phyloP scores from a whole-genome alignment of 1,140 invertebrate species.

The Drosophila miranda region DNA sequence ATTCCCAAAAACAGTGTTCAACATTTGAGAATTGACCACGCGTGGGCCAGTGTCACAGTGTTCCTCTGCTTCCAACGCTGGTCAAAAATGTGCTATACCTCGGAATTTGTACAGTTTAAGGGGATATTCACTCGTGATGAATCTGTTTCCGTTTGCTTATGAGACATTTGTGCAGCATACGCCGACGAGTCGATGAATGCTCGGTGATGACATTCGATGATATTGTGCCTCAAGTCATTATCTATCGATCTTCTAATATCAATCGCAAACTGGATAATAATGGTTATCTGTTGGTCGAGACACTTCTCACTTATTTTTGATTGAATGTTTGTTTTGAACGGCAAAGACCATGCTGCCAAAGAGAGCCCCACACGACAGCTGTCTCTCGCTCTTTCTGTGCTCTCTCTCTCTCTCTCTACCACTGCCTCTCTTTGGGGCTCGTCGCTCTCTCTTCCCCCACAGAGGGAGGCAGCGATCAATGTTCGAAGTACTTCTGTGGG shows the following conservation, averaged over 20 bases:
- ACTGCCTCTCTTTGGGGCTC: background rate
- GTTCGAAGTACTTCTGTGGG: slow-evolving; percentile 60
- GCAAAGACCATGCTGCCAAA: slow-evolving; percentile 23
- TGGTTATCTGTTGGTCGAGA: too few relatives aligned
- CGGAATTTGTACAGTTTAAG: too few relatives aligned
- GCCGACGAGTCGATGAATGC: too few relatives aligned
- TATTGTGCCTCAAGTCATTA: too few relatives aligned
- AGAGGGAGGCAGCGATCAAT: slow-evolving; percentile 17
- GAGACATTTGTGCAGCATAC: background rate
- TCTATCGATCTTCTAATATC: too few relatives aligned
- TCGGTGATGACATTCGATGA: too few relatives aligned
- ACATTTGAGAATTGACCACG: slow-evolving; percentile 60
- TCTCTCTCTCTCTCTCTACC: slow-evolving; percentile 3
- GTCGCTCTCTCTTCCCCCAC: background rate
- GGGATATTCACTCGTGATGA: too few relatives aligned
- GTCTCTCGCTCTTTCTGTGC: slow-evolving; percentile 3
- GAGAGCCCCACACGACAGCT: slow-evolving; percentile 1
- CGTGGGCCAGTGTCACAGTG: slow-evolving; percentile 9
- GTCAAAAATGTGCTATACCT: slow-evolving; percentile 24
- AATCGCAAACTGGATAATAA: too few relatives aligned
- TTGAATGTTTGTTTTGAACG: slow-evolving; percentile 71
- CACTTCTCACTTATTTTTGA: slow-evolving; percentile 4
- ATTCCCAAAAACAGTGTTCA: slow-evolving; percentile 35
- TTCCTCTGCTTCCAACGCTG: slow-evolving; percentile 24
- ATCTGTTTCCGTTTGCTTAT: too few relatives aligned